Base-by-base conservation (phyloP, 1,140 invertebrate species). In the Diorhabda elongata region DNA sequence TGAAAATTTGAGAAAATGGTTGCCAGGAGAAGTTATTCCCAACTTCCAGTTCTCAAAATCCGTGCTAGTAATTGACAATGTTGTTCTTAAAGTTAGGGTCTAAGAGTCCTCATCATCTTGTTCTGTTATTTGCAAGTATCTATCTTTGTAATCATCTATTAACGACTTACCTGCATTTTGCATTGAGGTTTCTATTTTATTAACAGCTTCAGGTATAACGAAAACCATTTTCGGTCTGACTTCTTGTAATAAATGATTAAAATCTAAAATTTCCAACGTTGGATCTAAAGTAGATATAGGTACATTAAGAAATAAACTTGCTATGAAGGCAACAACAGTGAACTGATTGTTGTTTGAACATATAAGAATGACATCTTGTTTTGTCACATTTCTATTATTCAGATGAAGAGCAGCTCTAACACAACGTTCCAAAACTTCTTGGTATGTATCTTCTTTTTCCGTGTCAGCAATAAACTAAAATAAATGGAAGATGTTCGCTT, bases 141-240 rank as follows among this genome's bases (percentile, higher is more conserved):
- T 1, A 26, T 26, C 26, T 26, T 26, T 26, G 26, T 26, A 26
- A 26, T 26, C 26, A 26, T 26, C 26, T 26, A 1, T 26, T 26
- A 26, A 26, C 2, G 45, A 43, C 42, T 72, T 59, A 67, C 65
- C 65, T 67, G 65, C 58, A 26, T 44, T 9, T 59, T 45, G 8
- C 42, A 67, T 6, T 6, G 65, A 44, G 2, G 44, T 45, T 72
- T 71, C 70, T 45, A 74, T 73, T n/a, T 69, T 43, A 44, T 65
- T 3, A 7, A 72, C n/a, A 3, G 67, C 64, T 52, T 75, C 64
- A 44, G 70, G 68, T 44, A 71, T 71, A 11, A 77, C 70, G 66
- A 78, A 78, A 9, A 78, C 45, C 3, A 78, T 69, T 69, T 69
- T 74, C 41, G 77, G 77, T 64, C 62, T 68, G 1, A 75, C 69